phyloP scores from a whole-genome alignment of 2,888 invertebrate genomes.

The Diploptera punctata region DNA sequence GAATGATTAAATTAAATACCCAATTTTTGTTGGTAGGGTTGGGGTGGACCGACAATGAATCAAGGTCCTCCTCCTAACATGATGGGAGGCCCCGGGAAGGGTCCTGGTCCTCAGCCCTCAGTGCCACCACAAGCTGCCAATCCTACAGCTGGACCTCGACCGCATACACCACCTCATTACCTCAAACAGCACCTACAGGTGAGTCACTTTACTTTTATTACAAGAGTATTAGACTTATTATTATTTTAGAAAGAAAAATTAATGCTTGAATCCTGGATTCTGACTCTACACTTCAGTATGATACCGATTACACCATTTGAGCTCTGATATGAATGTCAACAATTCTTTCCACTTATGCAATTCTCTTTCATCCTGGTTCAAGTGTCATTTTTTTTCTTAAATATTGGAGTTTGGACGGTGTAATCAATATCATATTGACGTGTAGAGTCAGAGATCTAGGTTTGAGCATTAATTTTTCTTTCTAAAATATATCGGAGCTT shows the following conservation, averaged over 20 bases:
- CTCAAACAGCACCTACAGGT: slow-evolving; percentile 67
- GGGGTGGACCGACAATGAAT: slow-evolving; percentile 48
- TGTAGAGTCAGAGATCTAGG: no score
- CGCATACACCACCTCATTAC: slow-evolving; percentile 66
- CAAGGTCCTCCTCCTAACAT: slow-evolving; percentile 46
- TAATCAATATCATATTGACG: not conserved
- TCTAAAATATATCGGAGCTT: no score
- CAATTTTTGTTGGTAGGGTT: slow-evolving; percentile 45
- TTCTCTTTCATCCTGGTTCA: no score
- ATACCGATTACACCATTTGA: no score
- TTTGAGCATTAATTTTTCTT: no score
- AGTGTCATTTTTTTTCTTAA: not conserved
- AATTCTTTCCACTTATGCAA: no score
- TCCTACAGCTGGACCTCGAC: slow-evolving; percentile 51
- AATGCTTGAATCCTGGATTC: no score
- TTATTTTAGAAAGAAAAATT: no score
- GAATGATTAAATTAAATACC: no score
- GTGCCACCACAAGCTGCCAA: slow-evolving; percentile 42
- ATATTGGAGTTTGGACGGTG: not conserved
- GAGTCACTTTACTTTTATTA: not conserved
- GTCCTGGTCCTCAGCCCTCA: slow-evolving; percentile 38
- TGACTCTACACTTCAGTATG: no score
- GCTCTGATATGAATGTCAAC: no score
- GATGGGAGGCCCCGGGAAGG: slow-evolving; percentile 44
- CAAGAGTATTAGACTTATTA: no score